Conservation (phyloP, 2,888 invertebrate species). For the Mylabris sibirica region DNA sequence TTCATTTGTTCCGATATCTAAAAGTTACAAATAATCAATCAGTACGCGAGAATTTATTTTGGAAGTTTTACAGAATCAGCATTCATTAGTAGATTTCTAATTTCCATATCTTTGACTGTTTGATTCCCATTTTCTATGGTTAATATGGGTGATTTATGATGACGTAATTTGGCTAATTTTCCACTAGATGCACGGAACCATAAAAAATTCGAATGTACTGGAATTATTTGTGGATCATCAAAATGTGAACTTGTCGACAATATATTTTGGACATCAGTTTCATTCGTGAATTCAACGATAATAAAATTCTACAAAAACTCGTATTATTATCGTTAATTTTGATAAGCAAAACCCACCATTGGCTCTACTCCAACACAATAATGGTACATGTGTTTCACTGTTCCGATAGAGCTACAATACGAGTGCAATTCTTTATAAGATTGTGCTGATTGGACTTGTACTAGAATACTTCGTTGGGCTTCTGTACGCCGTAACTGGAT, state of each 20-base stretch:
- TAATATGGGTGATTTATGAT: constrained; percentile 44
- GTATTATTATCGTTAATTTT: constrained; percentile 1
- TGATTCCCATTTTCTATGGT: constrained; percentile 63
- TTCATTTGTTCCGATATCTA: constrained; percentile 74
- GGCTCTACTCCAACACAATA: constrained; percentile 62
- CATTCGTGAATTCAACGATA: constrained; percentile 74
- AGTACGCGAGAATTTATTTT: background rate
- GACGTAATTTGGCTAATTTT: constrained; percentile 50
- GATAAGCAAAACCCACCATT: constrained; percentile 48
- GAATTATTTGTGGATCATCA: constrained; percentile 67
- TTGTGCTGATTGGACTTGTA: constrained; percentile 78
- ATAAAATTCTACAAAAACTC: constrained; percentile 71
- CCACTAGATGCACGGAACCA: constrained; percentile 68
- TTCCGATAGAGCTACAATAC: constrained; percentile 74
- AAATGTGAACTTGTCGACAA: constrained; percentile 67
- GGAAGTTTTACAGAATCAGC: constrained; percentile 60
- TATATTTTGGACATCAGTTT: constrained; percentile 65
- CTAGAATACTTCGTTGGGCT: constrained; percentile 74
- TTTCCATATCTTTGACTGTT: constrained; percentile 58
- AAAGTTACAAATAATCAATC: constrained; percentile 25
- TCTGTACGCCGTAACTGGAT: constrained; percentile 68
- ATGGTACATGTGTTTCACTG: constrained; percentile 71
- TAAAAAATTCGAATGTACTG: constrained; percentile 73
- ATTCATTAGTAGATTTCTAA: constrained; percentile 63
- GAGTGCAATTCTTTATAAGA: constrained; percentile 73